Evolutionary conservation across 1,140 invertebrate genomes (phyloP), one percentile per base, ranked within the genome.

Genomic region (Drosophila lacertosa): DNA sequence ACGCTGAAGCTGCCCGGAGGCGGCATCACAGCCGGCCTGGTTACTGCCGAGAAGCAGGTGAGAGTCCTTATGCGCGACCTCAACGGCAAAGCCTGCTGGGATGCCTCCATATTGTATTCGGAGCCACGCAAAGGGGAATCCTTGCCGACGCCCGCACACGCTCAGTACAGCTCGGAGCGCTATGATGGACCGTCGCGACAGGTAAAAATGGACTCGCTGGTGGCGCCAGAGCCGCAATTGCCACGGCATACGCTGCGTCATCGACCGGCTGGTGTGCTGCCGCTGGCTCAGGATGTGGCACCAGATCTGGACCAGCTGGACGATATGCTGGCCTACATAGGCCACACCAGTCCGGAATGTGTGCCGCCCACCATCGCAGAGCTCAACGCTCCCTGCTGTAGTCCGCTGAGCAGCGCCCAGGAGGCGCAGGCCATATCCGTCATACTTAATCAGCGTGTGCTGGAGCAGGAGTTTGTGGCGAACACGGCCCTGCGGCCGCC

Each of bases 11-110:
- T 95, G 37, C 95, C 97, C 2, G 95, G 96, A 4, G 96, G 96
- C 20, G 96, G 96, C n/a, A 95, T 96, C 15, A 97, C 96, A 0
- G 95, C 95, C 3, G 94, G 94, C 15, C 68, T 94, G 24, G 91
- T 93, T 32, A 94, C 94, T 0, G 94, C 94, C 9, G 93, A 94
- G 66, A 93, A 93, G 78, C 95, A 92, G 94, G 97, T 98, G 18
- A 93, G 98, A 24, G 95, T 99, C 16, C 93, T 99, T 9, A 92
- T 99, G 45, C 93, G 98, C 26, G 98, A 99, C 92, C 92, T 99
- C n/a, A 95, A 96, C 45, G 98, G 98, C n/a, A 99, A 99, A 92
- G 96, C 97, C 48, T 98, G 96, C 72, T 99, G 98, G 98, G 98
- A 99, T 91, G 97, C 96, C 48, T 97, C 97, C 0, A 96, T 98